phyloP scores from a whole-genome alignment of 2,797 vertebrate species.

The Tamandua tetradactyla region DNA sequence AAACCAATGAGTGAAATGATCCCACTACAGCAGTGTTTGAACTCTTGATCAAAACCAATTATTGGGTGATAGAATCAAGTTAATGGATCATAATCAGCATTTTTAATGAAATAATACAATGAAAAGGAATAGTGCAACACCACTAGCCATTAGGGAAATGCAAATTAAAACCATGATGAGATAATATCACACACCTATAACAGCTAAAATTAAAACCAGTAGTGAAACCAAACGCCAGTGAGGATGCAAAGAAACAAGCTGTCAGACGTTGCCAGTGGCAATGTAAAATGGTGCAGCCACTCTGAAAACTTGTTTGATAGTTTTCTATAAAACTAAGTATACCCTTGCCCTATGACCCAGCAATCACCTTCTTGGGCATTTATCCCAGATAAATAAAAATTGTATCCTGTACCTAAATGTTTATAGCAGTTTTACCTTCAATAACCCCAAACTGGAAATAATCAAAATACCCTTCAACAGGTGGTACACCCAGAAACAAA shows the following conservation, averaged over 20 bases:
- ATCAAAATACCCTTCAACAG: neutral
- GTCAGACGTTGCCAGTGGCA: neutral
- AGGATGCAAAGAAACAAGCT: neutral
- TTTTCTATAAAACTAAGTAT: neutral
- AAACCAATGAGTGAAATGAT: neutral
- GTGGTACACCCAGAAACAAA: neutral
- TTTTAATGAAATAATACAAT: conserved; percentile 28
- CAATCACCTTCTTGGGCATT: neutral
- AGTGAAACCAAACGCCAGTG: neutral
- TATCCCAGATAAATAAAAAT: conserved; percentile 8
- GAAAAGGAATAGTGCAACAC: neutral
- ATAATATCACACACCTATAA: neutral
- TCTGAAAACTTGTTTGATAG: neutral
- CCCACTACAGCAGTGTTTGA: neutral
- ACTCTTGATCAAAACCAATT: neutral
- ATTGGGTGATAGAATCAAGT: neutral
- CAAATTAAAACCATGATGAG: neutral
- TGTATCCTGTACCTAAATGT: neutral
- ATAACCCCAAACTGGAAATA: neutral
- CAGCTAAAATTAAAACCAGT: neutral
- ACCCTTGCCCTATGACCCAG: neutral
- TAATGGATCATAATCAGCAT: neutral
- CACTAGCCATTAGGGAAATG: neutral
- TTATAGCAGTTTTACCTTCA: neutral
- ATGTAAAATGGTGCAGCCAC: neutral